Percentiles rank a stretch among this genome's conserved stretches.
These are phyloP conservation scores for Scomber scombrus DNA, from an alignment of 2,113 vertebrate genomes.

Conservation along the genomic window DNA sequence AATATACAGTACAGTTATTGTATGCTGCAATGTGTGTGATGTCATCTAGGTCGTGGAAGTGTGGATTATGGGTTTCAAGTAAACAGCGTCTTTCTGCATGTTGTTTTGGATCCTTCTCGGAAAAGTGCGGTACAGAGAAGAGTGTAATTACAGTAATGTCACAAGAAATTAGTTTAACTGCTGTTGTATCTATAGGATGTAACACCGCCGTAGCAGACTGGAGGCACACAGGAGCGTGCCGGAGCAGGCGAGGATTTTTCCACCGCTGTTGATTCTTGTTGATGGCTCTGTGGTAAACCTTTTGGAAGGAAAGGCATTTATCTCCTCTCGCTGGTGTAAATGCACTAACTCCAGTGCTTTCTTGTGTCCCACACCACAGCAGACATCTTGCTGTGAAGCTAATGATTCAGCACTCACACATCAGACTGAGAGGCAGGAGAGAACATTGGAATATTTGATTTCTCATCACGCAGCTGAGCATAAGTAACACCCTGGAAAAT, in stretches of 20 bases:
- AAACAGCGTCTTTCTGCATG: background rate
- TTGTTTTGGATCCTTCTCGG: background rate
- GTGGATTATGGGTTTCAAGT: background rate
- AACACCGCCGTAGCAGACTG: background rate
- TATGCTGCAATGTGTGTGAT: background rate
- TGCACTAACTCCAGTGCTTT: constrained; percentile 58
- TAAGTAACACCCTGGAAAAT: constrained; percentile 69
- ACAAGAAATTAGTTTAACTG: constrained; percentile 3
- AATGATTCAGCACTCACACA: constrained; percentile 74
- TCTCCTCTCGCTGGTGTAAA: constrained; percentile 68
- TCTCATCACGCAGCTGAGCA: constrained; percentile 73
- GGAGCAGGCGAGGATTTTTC: background rate
- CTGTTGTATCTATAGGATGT: background rate
- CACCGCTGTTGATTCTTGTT: constrained; percentile 50
- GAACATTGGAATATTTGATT: constrained; percentile 83
- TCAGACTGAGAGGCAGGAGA: constrained; percentile 73
- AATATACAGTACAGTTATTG: background rate
- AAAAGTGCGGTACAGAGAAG: background rate
- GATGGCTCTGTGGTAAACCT: constrained; percentile 73
- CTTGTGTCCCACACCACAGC: constrained; percentile 52
- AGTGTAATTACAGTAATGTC: constrained; percentile 24
- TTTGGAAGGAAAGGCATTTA: constrained; percentile 77
- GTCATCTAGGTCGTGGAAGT: background rate
- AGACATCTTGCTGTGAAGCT: constrained; percentile 77
- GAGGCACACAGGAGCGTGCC: background rate